Evolutionary conservation across 2,888 invertebrate genomes (phyloP).

Genomic region (Drosophila diplacantha): DNA sequence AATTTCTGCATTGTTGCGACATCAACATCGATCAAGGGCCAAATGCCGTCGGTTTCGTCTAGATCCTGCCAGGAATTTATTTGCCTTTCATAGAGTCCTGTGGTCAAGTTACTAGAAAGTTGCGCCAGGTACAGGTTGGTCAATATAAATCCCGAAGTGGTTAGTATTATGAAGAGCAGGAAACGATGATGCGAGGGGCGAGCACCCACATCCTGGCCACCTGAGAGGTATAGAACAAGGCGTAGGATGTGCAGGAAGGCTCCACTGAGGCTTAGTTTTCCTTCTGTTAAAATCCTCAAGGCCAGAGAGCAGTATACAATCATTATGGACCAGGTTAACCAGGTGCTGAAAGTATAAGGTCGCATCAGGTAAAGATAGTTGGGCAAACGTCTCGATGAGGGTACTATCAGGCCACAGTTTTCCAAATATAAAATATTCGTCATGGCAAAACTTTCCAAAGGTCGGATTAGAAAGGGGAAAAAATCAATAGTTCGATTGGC

Average conservation of each 20-base stretch:
- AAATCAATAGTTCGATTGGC: conserved; percentile 46
- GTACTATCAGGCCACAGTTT: conserved; percentile 47
- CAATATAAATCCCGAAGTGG: conserved; percentile 51
- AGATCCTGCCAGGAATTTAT: conserved; percentile 55
- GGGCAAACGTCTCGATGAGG: conserved; percentile 46
- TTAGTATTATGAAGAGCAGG: conserved; percentile 41
- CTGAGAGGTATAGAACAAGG: conserved; percentile 33
- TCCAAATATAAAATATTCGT: conserved; percentile 52
- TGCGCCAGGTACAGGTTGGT: conserved; percentile 58
- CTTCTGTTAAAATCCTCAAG: conserved; percentile 30
- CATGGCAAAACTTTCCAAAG: conserved; percentile 41
- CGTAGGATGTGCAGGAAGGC: conserved; percentile 47
- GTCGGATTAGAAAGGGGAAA: conserved; percentile 46
- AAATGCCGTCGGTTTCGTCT: conserved; percentile 35
- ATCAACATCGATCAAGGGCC: conserved; percentile 46
- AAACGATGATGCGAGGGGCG: conserved; percentile 32
- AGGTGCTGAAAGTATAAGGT: conserved; percentile 32
- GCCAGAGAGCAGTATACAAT: conserved; percentile 50
- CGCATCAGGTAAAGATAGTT: conserved; percentile 50
- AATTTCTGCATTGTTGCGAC: conserved; percentile 26
- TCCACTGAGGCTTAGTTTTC: conserved; percentile 23
- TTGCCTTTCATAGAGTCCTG: conserved; percentile 56
- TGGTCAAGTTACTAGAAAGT: conserved; percentile 56
- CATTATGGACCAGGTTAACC: conserved; percentile 37
- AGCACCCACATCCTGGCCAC: conserved; percentile 19